A percentile compares a stretch with the other conserved stretches of the same genome.
Evolutionary conservation across 1,140 invertebrate genomes (phyloP).

Genomic region (Drosophila ohnishii): DNA sequence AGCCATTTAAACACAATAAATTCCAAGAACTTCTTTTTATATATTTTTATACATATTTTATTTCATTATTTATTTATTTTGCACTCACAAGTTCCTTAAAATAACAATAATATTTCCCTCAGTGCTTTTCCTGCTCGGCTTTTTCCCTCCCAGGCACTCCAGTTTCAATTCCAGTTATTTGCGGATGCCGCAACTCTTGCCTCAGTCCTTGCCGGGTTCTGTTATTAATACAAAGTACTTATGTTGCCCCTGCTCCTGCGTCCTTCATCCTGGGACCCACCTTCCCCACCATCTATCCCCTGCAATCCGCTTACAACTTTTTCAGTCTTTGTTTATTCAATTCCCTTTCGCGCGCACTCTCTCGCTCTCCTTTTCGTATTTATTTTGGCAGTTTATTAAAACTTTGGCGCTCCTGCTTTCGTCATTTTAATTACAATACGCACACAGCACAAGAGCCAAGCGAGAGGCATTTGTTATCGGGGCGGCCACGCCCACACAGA

Average conservation of each 20-base stretch:
- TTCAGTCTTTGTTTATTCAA: slow-evolving; percentile 35
- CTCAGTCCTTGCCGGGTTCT: slow-evolving; percentile 18
- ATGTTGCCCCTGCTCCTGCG: slow-evolving; percentile 10
- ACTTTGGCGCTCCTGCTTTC: slow-evolving; percentile 57
- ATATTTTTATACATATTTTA: not conserved
- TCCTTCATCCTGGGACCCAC: not conserved
- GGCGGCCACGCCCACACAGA: slow-evolving; percentile 17
- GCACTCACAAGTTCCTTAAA: not conserved
- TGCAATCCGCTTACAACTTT: slow-evolving; percentile 57
- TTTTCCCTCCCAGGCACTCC: slow-evolving; percentile 12
- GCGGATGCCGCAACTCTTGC: slow-evolving; percentile 45
- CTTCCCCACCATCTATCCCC: slow-evolving; percentile 3
- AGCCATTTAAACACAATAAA: not conserved
- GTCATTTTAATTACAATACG: slow-evolving; percentile 77
- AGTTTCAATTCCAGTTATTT: slow-evolving; percentile 46
- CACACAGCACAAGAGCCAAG: slow-evolving; percentile 17
- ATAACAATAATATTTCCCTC: slow-evolving; percentile 1
- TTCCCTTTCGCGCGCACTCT: slow-evolving; percentile 35
- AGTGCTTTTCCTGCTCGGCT: slow-evolving; percentile 5
- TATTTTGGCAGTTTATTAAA: slow-evolving; percentile 77
- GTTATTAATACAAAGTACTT: slow-evolving; percentile 55
- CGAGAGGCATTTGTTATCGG: slow-evolving; percentile 43
- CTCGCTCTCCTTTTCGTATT: slow-evolving; percentile 48
- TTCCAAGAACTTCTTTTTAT: not conserved
- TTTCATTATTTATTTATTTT: not conserved